These are phyloP conservation scores for Peromyscus melanophrys DNA, from an alignment of 2,797 vertebrate species.

Conservation along the genomic window DNA sequence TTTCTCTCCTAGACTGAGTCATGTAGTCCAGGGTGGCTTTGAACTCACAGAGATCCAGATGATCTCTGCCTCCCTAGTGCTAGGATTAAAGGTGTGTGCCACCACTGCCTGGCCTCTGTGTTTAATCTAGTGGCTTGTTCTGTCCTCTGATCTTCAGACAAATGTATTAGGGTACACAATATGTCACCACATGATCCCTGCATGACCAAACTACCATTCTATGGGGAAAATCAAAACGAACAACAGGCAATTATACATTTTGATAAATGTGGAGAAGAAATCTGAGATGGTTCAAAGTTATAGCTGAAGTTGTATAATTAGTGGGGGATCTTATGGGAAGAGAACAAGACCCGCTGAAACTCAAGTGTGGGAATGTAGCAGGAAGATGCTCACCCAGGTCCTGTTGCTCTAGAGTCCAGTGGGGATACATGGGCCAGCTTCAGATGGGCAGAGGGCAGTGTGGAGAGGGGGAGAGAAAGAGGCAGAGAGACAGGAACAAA, in stretches of 20 bases:
- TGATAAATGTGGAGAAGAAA: conserved; percentile 1
- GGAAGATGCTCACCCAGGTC: background rate
- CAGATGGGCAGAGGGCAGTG: background rate
- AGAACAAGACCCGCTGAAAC: background rate
- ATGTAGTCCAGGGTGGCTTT: no score
- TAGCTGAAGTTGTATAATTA: background rate
- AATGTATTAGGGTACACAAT: no score
- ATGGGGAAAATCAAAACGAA: background rate
- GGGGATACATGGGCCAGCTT: background rate
- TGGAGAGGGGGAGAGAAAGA: no score
- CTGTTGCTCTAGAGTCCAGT: background rate
- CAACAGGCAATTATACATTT: background rate
- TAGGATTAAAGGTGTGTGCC: no score
- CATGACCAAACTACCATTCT: background rate
- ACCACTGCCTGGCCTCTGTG: no score
- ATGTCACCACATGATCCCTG: background rate
- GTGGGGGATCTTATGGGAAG: background rate
- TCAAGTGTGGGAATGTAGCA: background rate
- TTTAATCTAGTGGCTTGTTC: no score
- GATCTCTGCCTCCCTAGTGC: no score
- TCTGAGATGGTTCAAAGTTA: background rate
- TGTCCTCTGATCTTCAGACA: no score
- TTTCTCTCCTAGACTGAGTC: no score
- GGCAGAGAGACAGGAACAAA: no score
- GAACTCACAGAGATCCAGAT: no score